Percentiles rank a stretch among this genome's conserved stretches.
Conservation (phyloP, 2,113 vertebrate genomes). For the Grallaria varia region DNA sequence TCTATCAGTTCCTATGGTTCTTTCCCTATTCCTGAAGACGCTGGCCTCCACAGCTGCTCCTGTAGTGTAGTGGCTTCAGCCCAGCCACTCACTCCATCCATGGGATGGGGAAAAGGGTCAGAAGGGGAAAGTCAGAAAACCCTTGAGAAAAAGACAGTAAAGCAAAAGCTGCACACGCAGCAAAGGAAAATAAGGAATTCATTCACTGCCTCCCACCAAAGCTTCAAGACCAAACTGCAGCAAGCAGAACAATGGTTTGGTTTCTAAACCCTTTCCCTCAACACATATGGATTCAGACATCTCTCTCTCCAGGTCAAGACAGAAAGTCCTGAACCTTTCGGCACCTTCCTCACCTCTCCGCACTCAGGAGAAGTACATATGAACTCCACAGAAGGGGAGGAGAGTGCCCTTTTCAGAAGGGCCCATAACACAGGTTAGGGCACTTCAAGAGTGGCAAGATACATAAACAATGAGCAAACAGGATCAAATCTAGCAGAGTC, state of each 20-base stretch:
- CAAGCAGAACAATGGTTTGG: background rate
- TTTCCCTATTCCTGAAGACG: background rate
- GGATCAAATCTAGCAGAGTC: background rate
- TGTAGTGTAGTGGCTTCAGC: background rate
- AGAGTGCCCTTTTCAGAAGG: background rate
- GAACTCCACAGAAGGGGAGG: background rate
- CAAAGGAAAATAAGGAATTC: background rate
- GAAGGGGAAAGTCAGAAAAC: background rate
- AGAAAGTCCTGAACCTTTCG: background rate
- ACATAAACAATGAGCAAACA: background rate
- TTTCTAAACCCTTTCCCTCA: background rate
- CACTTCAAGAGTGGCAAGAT: background rate
- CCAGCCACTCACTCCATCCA: accelerated
- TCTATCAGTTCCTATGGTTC: background rate
- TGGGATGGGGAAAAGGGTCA: background rate
- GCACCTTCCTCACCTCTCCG: background rate
- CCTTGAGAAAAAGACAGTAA: background rate
- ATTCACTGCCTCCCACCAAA: background rate
- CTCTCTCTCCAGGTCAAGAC: background rate
- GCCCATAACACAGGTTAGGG: background rate
- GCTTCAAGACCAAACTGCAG: background rate
- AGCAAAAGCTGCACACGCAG: background rate
- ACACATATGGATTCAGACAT: background rate
- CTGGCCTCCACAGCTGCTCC: background rate
- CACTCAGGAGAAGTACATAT: background rate